Percentiles rank a stretch among this genome's conserved stretches.
phyloP scores from a whole-genome alignment of 2,113 vertebrate genomes.

The Leptocoma aspasia region DNA sequence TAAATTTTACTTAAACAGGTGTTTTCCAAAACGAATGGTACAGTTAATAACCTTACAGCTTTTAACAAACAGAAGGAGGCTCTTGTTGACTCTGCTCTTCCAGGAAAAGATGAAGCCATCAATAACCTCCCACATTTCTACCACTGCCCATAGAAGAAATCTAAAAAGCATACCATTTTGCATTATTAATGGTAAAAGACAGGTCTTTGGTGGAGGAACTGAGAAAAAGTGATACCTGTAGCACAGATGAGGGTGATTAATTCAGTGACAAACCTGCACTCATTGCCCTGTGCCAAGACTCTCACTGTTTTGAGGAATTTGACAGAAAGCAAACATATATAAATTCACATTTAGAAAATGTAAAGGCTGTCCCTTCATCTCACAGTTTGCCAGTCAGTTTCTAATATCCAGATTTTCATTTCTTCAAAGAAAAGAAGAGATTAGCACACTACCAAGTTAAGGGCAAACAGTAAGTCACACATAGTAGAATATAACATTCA shows the following conservation, averaged over 20 bases:
- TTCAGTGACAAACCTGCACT: background rate
- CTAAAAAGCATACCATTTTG: background rate
- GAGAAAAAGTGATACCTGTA: background rate
- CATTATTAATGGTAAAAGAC: background rate
- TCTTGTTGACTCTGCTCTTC: background rate
- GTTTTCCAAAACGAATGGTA: background rate
- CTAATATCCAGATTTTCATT: conserved; percentile 8
- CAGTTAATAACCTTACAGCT: background rate
- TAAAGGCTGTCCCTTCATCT: background rate
- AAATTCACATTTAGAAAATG: background rate
- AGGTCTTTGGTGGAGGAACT: background rate
- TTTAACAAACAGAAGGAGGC: background rate
- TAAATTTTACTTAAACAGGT: background rate
- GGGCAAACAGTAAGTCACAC: background rate
- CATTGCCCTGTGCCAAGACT: background rate
- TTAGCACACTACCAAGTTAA: background rate
- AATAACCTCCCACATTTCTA: background rate
- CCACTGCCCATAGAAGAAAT: background rate
- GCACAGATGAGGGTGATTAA: background rate
- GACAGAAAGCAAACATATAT: background rate
- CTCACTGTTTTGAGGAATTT: background rate
- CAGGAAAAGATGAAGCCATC: background rate
- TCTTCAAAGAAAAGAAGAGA: conserved; percentile 9
- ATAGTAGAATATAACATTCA: background rate
- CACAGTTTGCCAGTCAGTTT: background rate